Conservation (phyloP, 2,888 invertebrate genomes). For the Xylophagus ater region DNA sequence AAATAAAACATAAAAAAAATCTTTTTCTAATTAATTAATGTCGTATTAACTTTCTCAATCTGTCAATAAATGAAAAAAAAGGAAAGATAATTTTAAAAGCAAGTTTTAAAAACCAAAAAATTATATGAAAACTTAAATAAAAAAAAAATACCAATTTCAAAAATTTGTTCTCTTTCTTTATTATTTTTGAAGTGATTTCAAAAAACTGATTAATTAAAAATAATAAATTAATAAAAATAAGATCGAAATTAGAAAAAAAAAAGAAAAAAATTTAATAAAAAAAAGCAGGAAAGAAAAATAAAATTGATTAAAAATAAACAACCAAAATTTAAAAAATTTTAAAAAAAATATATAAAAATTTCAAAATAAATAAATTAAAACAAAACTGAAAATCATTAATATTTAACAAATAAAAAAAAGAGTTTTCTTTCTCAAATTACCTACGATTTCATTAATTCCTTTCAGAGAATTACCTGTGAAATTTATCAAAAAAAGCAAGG, state of each 20-base stretch:
- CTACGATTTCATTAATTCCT: too few relatives aligned
- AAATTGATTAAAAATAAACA: not conserved
- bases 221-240: not conserved
- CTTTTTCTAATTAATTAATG: not conserved
- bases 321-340: not conserved
- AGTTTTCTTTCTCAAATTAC: too few relatives aligned
- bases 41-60: not conserved
- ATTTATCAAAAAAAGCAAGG: too few relatives aligned
- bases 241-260: not conserved
- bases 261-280: not conserved
- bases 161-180: slow-evolving; percentile 1
- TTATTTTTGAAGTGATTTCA: not conserved
- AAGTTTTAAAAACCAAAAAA: not conserved
- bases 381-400: not conserved
- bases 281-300: not conserved
- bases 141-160: not conserved
- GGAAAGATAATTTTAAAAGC: not conserved
- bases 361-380: too few relatives aligned
- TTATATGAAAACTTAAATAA: not conserved
- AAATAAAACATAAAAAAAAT: not conserved
- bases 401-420: not conserved
- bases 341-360: too few relatives aligned
- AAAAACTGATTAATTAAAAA: not conserved
- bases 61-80: not conserved
- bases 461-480: too few relatives aligned